Percentiles rank a stretch among this genome's conserved stretches.
Evolutionary conservation across 1,140 invertebrate genomes (phyloP).

Genomic region (Zaprionus inermis): DNA sequence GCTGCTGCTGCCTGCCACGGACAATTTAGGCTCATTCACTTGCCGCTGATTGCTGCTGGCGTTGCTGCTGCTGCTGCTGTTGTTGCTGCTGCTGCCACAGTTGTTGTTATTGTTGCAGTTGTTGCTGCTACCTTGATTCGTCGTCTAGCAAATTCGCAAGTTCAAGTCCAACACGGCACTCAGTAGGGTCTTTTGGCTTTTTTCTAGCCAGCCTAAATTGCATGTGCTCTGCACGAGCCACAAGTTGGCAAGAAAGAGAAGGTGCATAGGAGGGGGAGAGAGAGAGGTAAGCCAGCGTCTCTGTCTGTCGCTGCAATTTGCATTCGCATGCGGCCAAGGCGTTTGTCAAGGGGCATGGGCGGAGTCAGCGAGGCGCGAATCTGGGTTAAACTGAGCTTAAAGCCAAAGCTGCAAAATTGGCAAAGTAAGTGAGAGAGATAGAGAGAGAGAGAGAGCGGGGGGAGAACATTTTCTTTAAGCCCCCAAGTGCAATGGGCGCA

Average conservation of each 20-base stretch:
- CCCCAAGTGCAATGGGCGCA: constrained; percentile 7
- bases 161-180: constrained; percentile 64
- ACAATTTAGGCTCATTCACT: constrained; percentile 82
- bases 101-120: constrained; percentile 28
- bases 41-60: constrained; percentile 79
- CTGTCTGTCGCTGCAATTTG: constrained; percentile 55
- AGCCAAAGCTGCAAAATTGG: constrained; percentile 32
- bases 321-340: constrained; percentile 61
- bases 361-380: constrained; percentile 39
- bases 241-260: not conserved
- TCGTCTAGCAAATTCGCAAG: constrained; percentile 79
- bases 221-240: constrained; percentile 39
- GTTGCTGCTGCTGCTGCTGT: constrained; percentile 53
- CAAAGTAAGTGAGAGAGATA: not conserved
- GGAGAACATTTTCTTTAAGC: not conserved
- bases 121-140: constrained; percentile 54
- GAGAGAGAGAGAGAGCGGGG: constrained; percentile 1
- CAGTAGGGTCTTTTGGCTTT: constrained; percentile 52
- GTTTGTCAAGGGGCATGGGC: constrained; percentile 65
- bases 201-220: constrained; percentile 59
- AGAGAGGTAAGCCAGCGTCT: constrained; percentile 19
- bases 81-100: constrained; percentile 34
- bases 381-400: constrained; percentile 69
- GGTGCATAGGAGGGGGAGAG: not conserved
- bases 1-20: constrained; percentile 33